Conservation (phyloP, 2,888 invertebrate species). For the Euzophera pinguis region DNA sequence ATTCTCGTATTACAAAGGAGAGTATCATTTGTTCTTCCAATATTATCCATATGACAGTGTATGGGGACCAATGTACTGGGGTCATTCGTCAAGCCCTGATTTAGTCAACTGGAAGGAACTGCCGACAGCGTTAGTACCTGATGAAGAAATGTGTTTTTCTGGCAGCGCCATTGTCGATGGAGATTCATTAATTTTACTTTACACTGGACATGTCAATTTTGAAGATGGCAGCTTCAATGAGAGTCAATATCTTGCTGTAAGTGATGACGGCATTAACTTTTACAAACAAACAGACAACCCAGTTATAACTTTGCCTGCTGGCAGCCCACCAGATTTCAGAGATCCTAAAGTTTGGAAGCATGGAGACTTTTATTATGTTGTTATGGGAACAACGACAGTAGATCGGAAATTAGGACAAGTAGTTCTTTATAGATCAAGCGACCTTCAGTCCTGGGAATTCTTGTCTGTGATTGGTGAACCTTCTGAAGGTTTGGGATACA, state of each 20-base stretch:
- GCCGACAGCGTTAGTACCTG: conserved; percentile 71
- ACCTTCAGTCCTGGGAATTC: conserved; percentile 62
- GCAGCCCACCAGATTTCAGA: conserved; percentile 64
- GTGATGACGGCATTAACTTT: conserved; percentile 62
- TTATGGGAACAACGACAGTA: conserved; percentile 59
- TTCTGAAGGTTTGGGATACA: conserved; percentile 57
- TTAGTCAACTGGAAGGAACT: conserved; percentile 71
- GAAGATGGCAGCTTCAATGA: conserved; percentile 44
- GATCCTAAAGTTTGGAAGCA: conserved; percentile 74
- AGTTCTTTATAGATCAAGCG: conserved; percentile 59
- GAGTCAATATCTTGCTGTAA: conserved; percentile 61
- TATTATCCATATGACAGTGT: conserved; percentile 67
- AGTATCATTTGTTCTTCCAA: conserved; percentile 78
- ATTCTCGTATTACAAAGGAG: conserved; percentile 68
- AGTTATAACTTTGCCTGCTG: conserved; percentile 48
- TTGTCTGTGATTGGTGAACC: conserved; percentile 58
- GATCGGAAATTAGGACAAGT: conserved; percentile 52
- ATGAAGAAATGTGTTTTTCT: conserved; percentile 65
- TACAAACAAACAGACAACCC: conserved; percentile 64
- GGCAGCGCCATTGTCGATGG: conserved; percentile 66
- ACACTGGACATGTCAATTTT: conserved; percentile 48
- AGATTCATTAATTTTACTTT: conserved; percentile 55
- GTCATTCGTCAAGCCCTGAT: conserved; percentile 66
- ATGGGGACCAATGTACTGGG: conserved; percentile 79
- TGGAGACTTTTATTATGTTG: conserved; percentile 60